phyloP scores from a whole-genome alignment of 2,113 vertebrate genomes.

The Myanophis thanlyinensis region DNA sequence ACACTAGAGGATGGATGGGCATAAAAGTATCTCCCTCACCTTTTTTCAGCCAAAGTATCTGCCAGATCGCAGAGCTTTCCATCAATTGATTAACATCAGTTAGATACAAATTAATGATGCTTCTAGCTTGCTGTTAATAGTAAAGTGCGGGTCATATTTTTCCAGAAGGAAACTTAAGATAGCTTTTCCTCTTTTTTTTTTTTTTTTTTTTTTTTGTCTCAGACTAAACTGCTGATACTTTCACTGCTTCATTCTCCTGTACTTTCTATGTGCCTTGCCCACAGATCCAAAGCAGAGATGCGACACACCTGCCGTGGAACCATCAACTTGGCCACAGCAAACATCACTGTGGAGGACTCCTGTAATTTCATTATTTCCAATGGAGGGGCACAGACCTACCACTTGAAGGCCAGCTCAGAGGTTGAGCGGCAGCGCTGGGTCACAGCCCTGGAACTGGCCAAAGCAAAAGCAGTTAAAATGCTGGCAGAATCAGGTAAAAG shows the following conservation, averaged over 20 bases:
- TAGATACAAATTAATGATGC: not conserved
- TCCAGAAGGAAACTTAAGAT: not conserved
- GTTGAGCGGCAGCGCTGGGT: slow-evolving; percentile 97
- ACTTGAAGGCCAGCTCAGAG: slow-evolving; percentile 93
- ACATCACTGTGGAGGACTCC: slow-evolving; percentile 93
- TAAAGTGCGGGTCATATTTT: not conserved
- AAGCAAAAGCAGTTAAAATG: slow-evolving; percentile 92
- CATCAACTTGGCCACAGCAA: slow-evolving; percentile 95
- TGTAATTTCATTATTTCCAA: slow-evolving; percentile 98
- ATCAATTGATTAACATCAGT: not conserved
- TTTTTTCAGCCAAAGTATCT: not conserved
- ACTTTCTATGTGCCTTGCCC: not conserved
- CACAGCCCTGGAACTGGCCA: slow-evolving; percentile 92
- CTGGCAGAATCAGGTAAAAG: slow-evolving; percentile 89
- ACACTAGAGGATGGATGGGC: no score
- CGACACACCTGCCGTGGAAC: slow-evolving; percentile 95
- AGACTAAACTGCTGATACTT: not conserved
- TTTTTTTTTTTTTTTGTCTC: no score
- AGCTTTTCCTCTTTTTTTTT: not conserved
- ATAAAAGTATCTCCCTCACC: not conserved
- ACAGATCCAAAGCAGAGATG: slow-evolving; percentile 95
- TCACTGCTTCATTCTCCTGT: not conserved
- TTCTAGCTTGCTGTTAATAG: not conserved
- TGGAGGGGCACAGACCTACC: slow-evolving; percentile 93
- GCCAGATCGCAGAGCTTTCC: not conserved